Evolutionary conservation across 2,888 invertebrate species (phyloP).

Genomic region (Melipona bicolor): DNA sequence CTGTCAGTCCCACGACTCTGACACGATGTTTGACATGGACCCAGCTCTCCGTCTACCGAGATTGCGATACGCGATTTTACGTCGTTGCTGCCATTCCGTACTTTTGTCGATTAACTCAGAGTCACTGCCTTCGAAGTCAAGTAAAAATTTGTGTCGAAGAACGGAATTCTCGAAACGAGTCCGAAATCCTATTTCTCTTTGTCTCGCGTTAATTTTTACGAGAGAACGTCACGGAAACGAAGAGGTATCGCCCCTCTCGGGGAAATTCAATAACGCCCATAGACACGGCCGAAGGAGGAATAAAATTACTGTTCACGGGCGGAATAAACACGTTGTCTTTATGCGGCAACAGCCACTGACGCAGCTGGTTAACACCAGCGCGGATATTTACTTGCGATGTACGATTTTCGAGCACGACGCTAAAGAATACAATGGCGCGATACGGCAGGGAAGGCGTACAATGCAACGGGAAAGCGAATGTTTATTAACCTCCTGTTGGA

Average conservation of each 20-base stretch:
- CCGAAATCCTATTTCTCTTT: too few species aligned
- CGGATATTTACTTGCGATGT: background rate
- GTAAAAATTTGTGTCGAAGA: too few species aligned
- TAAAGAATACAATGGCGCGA: slow-evolving; percentile 23
- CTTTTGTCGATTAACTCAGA: too few species aligned
- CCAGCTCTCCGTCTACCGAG: background rate
- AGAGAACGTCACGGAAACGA: background rate
- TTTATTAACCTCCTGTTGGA: slow-evolving; percentile 21
- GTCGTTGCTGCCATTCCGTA: too few species aligned
- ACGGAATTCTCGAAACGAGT: too few species aligned
- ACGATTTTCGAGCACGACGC: background rate
- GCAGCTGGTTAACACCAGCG: background rate
- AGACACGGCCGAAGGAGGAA: background rate
- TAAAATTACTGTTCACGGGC: background rate
- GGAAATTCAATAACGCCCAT: too few species aligned
- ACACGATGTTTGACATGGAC: background rate
- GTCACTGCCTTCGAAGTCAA: too few species aligned
- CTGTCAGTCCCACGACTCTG: background rate
- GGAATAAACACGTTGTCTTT: background rate
- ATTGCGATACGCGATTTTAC: background rate
- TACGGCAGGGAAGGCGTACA: background rate
- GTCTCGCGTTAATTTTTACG: background rate
- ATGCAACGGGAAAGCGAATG: slow-evolving; percentile 11
- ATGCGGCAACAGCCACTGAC: background rate
- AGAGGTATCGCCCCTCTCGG: background rate